Base-by-base conservation (phyloP, 1,140 invertebrate genomes). In the Pteromalus puparum region DNA sequence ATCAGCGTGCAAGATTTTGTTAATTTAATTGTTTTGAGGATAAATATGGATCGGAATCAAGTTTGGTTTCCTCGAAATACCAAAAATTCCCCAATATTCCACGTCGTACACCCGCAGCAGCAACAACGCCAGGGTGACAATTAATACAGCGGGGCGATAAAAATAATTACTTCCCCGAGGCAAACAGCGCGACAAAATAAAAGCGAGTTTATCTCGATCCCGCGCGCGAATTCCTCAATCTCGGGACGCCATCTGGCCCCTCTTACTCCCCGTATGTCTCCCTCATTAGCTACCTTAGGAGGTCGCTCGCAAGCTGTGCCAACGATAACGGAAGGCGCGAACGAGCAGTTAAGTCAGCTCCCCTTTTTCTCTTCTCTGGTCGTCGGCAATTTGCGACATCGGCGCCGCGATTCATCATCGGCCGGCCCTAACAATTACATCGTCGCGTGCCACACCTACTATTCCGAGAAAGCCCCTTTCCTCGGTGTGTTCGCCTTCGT, bases 341-440 rank as follows among this genome's bases (percentile, higher is more conserved):
- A 61, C 53, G 53, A 61, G 6, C 53, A 61, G 53, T 61, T 61
- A 61, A 61, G 53, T n/a, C 21, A 6, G 75, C 26, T 21, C 76
- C 76, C n/a, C 75, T 5, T 48, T 18, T 48, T 48, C 12, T 61
- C 53, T 1, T 18, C 53, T 53, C 21, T 1, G 18, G 53, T n/a
- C 53, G 53, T n/a, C 18, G 53, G 53, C 21, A 61, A 61, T 61
- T 61, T 61, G 53, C 53, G 21, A 61, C 21, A 78, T 78, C 28
- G 76, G 15, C 48, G 48, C 76, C 30, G 9, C 77, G 24, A 79
- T 79, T 79, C 67, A 79, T 79, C 77, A 79, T 68, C 53, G 15
- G 9, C 10, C 12, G 53, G 48, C 70, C 76, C 76, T 83, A 85
- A 85, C 88, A 87, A 87, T 88, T 88, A 87, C 78, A 86, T 85